phyloP scores from a whole-genome alignment of 2,888 invertebrate species.

The Abrostola triplasia region DNA sequence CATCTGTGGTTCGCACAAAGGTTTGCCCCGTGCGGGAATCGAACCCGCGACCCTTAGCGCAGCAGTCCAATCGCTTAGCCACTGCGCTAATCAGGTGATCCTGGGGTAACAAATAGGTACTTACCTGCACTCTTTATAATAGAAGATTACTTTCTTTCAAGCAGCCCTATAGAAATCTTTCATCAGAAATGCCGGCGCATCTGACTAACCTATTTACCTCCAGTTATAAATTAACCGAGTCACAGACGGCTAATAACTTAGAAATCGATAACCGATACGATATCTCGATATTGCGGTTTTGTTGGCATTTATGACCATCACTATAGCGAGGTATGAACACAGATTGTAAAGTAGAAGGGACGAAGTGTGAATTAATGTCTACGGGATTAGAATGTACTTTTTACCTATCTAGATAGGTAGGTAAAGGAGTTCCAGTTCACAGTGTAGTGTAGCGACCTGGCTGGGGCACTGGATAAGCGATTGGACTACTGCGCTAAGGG shows the following conservation, averaged over 20 bases:
- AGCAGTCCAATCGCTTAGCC: no score
- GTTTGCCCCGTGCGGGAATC: no score
- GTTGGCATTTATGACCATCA: conserved; percentile 60
- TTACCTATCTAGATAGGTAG: no score
- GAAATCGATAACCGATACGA: conserved; percentile 74
- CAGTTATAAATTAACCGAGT: conserved; percentile 51
- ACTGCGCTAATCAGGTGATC: no score
- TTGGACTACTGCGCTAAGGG: no score
- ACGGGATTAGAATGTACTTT: background rate
- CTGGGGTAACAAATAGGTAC: no score
- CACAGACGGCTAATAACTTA: conserved; percentile 64
- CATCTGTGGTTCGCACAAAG: no score
- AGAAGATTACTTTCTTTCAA: background rate
- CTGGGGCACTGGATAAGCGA: no score
- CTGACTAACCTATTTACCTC: conserved; percentile 32
- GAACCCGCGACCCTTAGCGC: no score
- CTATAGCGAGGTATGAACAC: conserved; percentile 49
- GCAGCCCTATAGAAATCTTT: conserved; percentile 31
- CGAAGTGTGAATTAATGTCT: background rate
- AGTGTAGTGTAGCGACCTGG: no score
- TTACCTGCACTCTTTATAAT: background rate
- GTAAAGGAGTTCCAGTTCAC: no score
- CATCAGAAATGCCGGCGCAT: conserved; percentile 30
- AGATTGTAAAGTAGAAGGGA: conserved; percentile 25
- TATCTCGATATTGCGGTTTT: conserved; percentile 65